Conservation (phyloP, 2,113 vertebrate genomes). For the Rhadina sibilatrix region DNA sequence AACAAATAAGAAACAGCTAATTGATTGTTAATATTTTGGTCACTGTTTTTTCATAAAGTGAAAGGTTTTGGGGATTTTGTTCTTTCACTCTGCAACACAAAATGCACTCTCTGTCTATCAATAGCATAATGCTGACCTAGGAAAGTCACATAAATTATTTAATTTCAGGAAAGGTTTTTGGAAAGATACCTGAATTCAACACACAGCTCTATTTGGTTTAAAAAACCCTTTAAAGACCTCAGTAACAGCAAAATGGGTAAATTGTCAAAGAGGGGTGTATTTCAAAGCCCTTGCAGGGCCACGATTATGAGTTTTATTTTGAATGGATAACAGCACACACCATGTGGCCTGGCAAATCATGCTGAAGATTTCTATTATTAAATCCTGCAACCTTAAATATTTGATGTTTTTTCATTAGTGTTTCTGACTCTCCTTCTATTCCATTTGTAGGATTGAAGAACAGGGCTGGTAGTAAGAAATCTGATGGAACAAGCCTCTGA, state of each 20-base stretch:
- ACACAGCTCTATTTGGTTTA: background rate
- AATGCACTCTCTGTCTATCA: background rate
- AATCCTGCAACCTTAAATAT: slow-evolving; percentile 29
- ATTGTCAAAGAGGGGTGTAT: background rate
- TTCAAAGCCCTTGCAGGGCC: background rate
- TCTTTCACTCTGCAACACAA: background rate
- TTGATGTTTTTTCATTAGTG: slow-evolving; percentile 25
- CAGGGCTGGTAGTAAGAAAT: background rate
- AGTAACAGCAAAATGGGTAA: background rate
- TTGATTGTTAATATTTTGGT: background rate
- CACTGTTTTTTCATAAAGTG: background rate
- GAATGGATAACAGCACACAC: background rate
- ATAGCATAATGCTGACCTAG: background rate
- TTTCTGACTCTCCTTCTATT: background rate
- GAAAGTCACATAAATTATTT: background rate
- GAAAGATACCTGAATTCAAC: background rate
- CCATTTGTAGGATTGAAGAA: background rate
- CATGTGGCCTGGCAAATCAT: background rate
- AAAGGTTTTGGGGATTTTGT: background rate
- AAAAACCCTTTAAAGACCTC: background rate
- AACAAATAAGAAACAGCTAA: background rate
- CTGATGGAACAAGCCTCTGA: background rate
- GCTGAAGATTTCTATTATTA: slow-evolving; percentile 22
- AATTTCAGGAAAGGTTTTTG: background rate
- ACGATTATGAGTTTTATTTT: background rate